These are phyloP conservation scores for Clinocottus analis DNA, from an alignment of 2,113 vertebrate species.

Conservation along the genomic window DNA sequence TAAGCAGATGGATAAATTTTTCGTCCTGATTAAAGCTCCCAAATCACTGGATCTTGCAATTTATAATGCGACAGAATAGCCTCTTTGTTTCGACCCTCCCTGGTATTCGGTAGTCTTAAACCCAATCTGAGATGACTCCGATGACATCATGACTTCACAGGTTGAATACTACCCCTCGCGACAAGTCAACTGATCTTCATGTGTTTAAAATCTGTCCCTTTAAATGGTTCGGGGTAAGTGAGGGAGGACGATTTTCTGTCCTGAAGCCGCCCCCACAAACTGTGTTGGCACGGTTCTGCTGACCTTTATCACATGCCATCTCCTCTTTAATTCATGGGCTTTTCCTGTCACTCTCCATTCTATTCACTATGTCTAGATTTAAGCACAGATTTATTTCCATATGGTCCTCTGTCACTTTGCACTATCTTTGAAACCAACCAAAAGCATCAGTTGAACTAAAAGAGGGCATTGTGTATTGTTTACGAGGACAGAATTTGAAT, in stretches of 20 bases:
- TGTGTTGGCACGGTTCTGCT: conserved; percentile 26
- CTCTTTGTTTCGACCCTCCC: not conserved
- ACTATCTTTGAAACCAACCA: not conserved
- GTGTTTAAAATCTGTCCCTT: conserved; percentile 8
- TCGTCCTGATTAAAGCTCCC: not conserved
- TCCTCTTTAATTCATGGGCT: conserved; percentile 51
- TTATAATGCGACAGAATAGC: not conserved
- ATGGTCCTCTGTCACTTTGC: conserved; percentile 22
- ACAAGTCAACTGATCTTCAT: conserved; percentile 2
- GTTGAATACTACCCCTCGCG: not conserved
- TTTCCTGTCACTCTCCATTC: conserved; percentile 50
- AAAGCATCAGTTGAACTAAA: not conserved
- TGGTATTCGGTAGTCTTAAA: not conserved
- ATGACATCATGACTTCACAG: not conserved
- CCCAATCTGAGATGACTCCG: not conserved
- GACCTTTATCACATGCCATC: conserved; percentile 66
- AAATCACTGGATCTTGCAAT: not conserved
- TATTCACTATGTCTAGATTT: conserved; percentile 24
- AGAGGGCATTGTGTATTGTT: not conserved
- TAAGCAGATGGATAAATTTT: not conserved
- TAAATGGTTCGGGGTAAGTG: conserved; percentile 15
- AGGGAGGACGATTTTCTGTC: conserved; percentile 5
- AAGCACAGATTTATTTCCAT: conserved; percentile 48
- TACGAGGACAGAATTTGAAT: not conserved
- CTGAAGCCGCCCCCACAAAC: conserved; percentile 3